phyloP scores from a whole-genome alignment of 2,113 vertebrate genomes.

The Phocoena phocoena region DNA sequence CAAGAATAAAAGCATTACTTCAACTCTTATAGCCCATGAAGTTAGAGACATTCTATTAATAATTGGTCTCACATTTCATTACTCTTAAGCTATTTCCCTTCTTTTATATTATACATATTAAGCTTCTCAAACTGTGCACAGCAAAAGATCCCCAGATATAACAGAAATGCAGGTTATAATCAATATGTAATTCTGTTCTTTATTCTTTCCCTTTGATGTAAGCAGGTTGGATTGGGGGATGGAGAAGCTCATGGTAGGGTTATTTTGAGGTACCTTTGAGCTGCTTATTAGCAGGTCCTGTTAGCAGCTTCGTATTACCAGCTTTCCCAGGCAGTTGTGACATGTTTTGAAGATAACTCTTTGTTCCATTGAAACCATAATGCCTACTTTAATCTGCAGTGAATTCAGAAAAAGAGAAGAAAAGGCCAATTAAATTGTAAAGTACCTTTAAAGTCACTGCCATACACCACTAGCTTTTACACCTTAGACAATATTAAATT shows the following conservation, averaged over 20 bases:
- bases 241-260: not conserved
- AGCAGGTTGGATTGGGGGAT: not conserved
- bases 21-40: not conserved
- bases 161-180: conserved; percentile 52
- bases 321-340: conserved; percentile 45
- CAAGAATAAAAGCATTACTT: not conserved
- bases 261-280: conserved; percentile 29
- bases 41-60: conserved; percentile 35
- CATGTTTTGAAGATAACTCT: conserved; percentile 67
- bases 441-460: conserved; percentile 26
- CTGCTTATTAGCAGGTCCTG: conserved; percentile 60
- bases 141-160: conserved; percentile 33
- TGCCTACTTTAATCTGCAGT: conserved; percentile 64
- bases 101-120: conserved; percentile 39
- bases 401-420: conserved; percentile 40
- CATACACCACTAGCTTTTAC: conserved; percentile 25
- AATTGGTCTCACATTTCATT: conserved; percentile 42
- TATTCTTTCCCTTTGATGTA: conserved; percentile 58
- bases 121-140: conserved; percentile 51
- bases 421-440: conserved; percentile 72
- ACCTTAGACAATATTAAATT: conserved; percentile 47
- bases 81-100: conserved; percentile 34
- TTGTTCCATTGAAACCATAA: conserved; percentile 48
- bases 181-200: conserved; percentile 28
- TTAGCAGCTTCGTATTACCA: conserved; percentile 59